Percentiles rank a stretch among this genome's conserved stretches.
Evolutionary conservation across 2,797 vertebrate genomes (phyloP).

Genomic region (Centropyge bicolor): DNA sequence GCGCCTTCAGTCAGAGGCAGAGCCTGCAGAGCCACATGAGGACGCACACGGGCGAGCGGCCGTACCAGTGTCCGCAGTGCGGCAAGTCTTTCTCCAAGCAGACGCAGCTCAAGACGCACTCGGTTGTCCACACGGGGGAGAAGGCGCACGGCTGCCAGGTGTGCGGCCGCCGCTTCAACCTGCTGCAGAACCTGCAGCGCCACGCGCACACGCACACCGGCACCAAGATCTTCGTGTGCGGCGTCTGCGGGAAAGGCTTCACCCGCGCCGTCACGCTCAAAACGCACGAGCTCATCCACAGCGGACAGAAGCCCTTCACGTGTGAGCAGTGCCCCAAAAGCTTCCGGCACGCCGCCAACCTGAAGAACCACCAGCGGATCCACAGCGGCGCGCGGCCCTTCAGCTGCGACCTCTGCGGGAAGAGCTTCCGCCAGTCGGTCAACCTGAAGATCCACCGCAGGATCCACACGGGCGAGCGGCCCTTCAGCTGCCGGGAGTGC

Average conservation of each 20-base stretch:
- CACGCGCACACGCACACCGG: constrained; percentile 79
- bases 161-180: constrained; percentile 83
- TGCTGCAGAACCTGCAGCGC: constrained; percentile 83
- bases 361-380: constrained; percentile 83
- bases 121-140: constrained; percentile 79
- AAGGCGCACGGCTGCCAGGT: constrained; percentile 76
- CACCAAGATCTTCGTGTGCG: constrained; percentile 78
- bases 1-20: constrained; percentile 75
- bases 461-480: constrained; percentile 86
- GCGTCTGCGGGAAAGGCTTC: constrained; percentile 82
- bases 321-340: constrained; percentile 81
- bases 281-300: constrained; percentile 84
- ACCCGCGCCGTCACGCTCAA: constrained; percentile 81
- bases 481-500: constrained; percentile 81
- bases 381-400: constrained; percentile 83
- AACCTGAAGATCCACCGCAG: constrained; percentile 85
- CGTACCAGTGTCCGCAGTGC: constrained; percentile 75
- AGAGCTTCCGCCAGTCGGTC: constrained; percentile 82
- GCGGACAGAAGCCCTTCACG: constrained; percentile 80
- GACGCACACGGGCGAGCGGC: constrained; percentile 77
- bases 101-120: constrained; percentile 82
- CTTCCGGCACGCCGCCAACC: constrained; percentile 84
- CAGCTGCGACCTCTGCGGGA: constrained; percentile 81
- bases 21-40: constrained; percentile 75
- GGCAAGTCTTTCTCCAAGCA: constrained; percentile 81